Evolutionary conservation across 2,797 vertebrate genomes (phyloP), one percentile per base, ranked within the genome.

Genomic region (Gallinago nigripennis): DNA sequence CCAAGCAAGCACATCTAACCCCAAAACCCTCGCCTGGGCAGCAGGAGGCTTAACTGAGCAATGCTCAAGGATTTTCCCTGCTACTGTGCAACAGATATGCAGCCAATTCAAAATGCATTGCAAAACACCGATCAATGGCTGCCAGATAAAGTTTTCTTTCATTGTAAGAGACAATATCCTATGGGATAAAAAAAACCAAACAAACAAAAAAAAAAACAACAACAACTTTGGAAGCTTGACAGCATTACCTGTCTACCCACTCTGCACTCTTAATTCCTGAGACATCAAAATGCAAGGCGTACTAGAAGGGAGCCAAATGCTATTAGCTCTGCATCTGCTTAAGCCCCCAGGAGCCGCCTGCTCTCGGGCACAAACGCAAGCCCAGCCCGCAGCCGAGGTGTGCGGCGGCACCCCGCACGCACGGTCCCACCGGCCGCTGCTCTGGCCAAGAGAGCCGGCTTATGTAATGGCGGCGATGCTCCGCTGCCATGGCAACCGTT

Each of bases 401-500:
- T 5, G 24, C 35, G 16, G 3, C 8, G 58, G 58, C 35, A 25
- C 4, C 58, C 8, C 7, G 43, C 82, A 28, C 12, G 19, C 12
- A 35, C 8, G 7, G 70, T 12, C 66, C 84, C 11, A 4, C 64
- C 28, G 6, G 53, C 70, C 18, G 30, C 73, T 6, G 87, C 64
- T 90, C 72, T 41, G 21, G 46, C 76, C 60, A 5, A 4, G 41
- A 31, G 75, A 73, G 53, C 54, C 50, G 5, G 83, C 91, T 96
- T 95, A 96, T 41, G 39, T 94, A 97, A 95, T 4, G 15, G 87
- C 92, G 28, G 93, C 30, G 89, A 89, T 90, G 82, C 94, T 63
- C 25, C 3, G 94, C 87, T 94, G 65, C 97, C 94, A 95, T 96
- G 91, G 96, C 91, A 97, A 97, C 97, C 73, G 81, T 90, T 96